Evolutionary conservation across 2,888 invertebrate genomes (phyloP).

Genomic region (Luperina nickerlii): DNA sequence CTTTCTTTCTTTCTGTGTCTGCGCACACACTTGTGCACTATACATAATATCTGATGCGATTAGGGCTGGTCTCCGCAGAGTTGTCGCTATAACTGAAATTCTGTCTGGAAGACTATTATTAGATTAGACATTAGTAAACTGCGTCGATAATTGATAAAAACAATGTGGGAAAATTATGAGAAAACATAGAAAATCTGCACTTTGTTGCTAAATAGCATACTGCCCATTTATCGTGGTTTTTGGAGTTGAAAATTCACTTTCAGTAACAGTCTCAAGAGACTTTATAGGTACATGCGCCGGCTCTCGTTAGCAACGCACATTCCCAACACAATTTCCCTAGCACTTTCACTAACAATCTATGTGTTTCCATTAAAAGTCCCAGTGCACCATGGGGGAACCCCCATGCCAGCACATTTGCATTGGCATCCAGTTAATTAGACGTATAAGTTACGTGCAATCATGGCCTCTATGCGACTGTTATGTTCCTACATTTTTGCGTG

Average conservation of each 20-base stretch:
- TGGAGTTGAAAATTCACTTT: neutral
- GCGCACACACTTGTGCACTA: neutral
- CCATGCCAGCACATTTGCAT: conserved; percentile 76
- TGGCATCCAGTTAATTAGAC: conserved; percentile 75
- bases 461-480: conserved; percentile 58
- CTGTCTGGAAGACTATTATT: neutral
- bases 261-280: neutral
- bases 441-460: conserved; percentile 73
- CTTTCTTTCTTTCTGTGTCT: no score
- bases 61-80: neutral
- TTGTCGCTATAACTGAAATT: neutral
- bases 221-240: neutral
- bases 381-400: conserved; percentile 71
- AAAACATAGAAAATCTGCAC: neutral
- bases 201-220: neutral
- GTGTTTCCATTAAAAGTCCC: conserved; percentile 42
- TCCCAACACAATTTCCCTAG: conserved; percentile 16
- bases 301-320: conserved; percentile 11
- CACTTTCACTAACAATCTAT: conserved; percentile 49
- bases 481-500: conserved; percentile 49
- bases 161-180: neutral
- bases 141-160: neutral
- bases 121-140: neutral
- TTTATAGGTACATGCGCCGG: neutral
- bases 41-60: neutral